A percentile compares a stretch with the other conserved stretches of the same genome.
Conservation (phyloP, 2,888 invertebrate species). For the Cataglyphis livida region DNA sequence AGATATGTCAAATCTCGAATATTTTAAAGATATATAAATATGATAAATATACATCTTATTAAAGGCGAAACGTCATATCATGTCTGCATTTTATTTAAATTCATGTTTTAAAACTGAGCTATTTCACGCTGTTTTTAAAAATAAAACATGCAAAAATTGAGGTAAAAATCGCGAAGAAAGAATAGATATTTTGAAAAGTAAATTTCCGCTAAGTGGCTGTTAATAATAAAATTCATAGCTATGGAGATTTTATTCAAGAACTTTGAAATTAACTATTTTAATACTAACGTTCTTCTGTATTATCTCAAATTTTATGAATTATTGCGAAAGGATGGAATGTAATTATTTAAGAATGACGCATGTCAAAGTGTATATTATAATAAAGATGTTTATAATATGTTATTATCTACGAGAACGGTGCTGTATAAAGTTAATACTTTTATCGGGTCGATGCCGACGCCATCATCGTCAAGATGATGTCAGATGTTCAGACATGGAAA, state of each 20-base stretch:
- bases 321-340: slow-evolving; percentile 7
- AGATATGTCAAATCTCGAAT: not conserved
- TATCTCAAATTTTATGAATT: slow-evolving; percentile 14
- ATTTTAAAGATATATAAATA: not conserved
- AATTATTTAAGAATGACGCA: not conserved
- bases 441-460: not conserved
- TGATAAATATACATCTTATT: not conserved
- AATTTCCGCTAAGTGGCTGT: not conserved
- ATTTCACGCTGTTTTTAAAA: not conserved
- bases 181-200: not conserved
- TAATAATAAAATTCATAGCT: not conserved
- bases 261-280: not conserved
- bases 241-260: not conserved
- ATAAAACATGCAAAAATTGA: not conserved
- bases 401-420: not conserved
- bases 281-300: not conserved
- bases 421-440: slow-evolving; percentile 18
- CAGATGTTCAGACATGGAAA: slow-evolving; percentile 8
- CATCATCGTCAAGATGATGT: slow-evolving; percentile 20
- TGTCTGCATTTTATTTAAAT: not conserved
- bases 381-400: slow-evolving; percentile 6
- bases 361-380: not conserved
- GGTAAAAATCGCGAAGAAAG: not conserved
- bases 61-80: not conserved
- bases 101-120: not conserved